Evolutionary conservation across 2,888 invertebrate species (phyloP).

Genomic region (Panorpa germanica): DNA sequence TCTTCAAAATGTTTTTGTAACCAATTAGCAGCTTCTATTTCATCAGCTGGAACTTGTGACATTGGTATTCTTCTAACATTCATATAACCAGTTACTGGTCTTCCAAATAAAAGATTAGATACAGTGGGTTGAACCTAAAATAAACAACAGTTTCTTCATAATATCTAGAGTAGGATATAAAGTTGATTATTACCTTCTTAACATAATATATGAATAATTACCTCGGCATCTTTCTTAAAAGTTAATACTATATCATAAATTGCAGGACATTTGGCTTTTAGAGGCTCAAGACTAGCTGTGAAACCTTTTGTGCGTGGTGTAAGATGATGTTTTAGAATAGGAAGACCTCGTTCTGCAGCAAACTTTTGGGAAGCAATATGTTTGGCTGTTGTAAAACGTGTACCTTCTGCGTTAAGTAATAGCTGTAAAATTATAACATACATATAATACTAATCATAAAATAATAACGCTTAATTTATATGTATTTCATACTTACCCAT

Average conservation of each 20-base stretch:
- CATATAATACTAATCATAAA: neutral
- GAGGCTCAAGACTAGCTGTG: conserved; percentile 61
- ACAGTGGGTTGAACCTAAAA: conserved; percentile 50
- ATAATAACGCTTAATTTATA: conserved; percentile 1
- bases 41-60: conserved; percentile 54
- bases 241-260: conserved; percentile 70
- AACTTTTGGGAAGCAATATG: conserved; percentile 76
- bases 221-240: conserved; percentile 42
- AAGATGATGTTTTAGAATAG: conserved; percentile 71
- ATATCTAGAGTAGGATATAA: conserved; percentile 1
- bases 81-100: conserved; percentile 51
- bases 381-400: conserved; percentile 73
- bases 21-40: conserved; percentile 56
- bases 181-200: neutral
- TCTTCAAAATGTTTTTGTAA: conserved; percentile 61
- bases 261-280: conserved; percentile 63
- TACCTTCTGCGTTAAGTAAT: conserved; percentile 82
- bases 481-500: conserved; percentile 40
- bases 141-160: conserved; percentile 11
- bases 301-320: conserved; percentile 94
- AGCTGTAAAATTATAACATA: conserved; percentile 32
- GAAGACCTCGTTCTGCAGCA: conserved; percentile 68
- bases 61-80: conserved; percentile 67
- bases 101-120: conserved; percentile 54
- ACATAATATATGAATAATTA: conserved; percentile 15